Base-by-base conservation (phyloP, 53 echinoderm and acorn worm genomes). In the Stichopus horrens region DNA sequence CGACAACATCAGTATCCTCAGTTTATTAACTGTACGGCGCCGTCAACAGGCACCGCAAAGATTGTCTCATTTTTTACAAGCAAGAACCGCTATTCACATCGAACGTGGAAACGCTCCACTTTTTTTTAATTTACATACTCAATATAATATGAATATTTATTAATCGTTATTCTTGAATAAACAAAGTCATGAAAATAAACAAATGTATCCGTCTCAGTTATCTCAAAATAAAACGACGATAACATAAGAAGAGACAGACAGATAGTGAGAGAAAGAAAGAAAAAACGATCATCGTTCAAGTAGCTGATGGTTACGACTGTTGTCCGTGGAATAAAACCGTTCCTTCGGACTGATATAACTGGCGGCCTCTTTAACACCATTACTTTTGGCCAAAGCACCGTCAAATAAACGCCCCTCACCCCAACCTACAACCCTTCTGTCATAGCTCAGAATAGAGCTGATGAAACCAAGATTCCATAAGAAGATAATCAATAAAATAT, bases 11-110 rank as follows among this genome's bases (percentile, higher is more conserved):
- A 59, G 8, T 11, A 59, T 59, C 59, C 8, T 59, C 59, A 59
- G 18, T 71, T 13, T 18, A n/a, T 71, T 71, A 18, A 71, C 37
- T 37, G 37, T 37, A 37, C 18, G 71, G 71, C n/a, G n/a, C 71
- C 7, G 71, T n/a, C 71, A 71, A 7, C 7, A 7, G n/a, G 18
- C 18, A 71, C 71, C 71, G 71, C 71, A 71, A 37, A 71, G 71
- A 71, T 71, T 18, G 6, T 71, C 14, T 71, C 71, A 13, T n/a
- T 71, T 37, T 16, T 71, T 71, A 71, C 71, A 71, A 71, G 71
- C 71, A 71, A 13, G 19, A 71, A 71, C 18, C 71, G 71, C 71
- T 71, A 71, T 71, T 71, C 71, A 71, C 71, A 71, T 71, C 71
- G 71, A 71, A 71, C 71, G 71, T 71, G 71, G 71, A 71, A n/a